These are phyloP conservation scores for Semicossyphus pulcher DNA, from an alignment of 2,113 vertebrate genomes.

Conservation along the genomic window DNA sequence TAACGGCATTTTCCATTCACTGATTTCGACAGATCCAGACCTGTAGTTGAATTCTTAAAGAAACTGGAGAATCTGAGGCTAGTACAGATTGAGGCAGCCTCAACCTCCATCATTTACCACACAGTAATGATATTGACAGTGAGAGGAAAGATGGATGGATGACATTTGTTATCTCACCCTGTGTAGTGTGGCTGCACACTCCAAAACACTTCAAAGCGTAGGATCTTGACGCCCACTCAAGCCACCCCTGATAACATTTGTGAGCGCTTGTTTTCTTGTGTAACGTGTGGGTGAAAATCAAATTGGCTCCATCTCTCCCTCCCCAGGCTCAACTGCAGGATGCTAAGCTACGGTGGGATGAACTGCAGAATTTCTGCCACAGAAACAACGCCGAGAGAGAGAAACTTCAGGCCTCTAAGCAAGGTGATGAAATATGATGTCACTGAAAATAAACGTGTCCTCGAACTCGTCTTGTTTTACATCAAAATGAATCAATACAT, in stretches of 20 bases:
- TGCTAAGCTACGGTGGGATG: conserved; percentile 93
- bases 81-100: neutral
- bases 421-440: conserved; percentile 82
- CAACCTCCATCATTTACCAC: neutral
- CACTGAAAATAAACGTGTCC: neutral
- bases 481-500: neutral
- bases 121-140: neutral
- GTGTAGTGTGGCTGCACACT: neutral
- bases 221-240: neutral
- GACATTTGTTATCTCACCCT: neutral
- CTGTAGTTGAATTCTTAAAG: neutral
- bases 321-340: conserved; percentile 92
- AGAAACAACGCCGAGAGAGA: conserved; percentile 91
- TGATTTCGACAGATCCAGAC: neutral
- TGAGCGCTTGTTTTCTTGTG: neutral
- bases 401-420: conserved; percentile 84
- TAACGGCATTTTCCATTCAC: too few species aligned
- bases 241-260: neutral
- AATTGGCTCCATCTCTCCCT: neutral
- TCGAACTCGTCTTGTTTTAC: neutral
- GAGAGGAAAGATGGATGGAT: neutral
- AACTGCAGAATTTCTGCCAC: conserved; percentile 93
- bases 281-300: neutral
- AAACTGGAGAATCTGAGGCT: neutral
- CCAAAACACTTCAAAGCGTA: neutral